A percentile compares a stretch with the other conserved stretches of the same genome.
These are phyloP conservation scores for Merops nubicus DNA, from an alignment of 2,113 vertebrate genomes.

Conservation along the genomic window DNA sequence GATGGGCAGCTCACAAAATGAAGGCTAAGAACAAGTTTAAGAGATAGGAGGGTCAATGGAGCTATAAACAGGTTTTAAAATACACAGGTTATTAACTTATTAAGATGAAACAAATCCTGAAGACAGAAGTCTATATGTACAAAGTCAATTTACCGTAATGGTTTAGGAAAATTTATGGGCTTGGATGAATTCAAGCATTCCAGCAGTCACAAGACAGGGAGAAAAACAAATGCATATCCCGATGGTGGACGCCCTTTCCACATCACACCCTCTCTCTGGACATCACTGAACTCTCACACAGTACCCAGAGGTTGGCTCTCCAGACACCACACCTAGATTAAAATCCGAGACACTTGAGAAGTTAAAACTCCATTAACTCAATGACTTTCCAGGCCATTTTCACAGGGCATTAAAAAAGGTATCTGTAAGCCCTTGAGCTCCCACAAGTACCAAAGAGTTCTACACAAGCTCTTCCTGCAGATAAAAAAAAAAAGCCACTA, in stretches of 20 bases:
- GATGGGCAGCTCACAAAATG: background rate
- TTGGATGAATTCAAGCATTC: background rate
- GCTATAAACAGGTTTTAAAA: background rate
- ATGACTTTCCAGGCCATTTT: background rate
- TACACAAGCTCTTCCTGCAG: background rate
- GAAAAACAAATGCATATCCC: background rate
- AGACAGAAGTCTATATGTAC: background rate
- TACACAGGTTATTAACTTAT: background rate
- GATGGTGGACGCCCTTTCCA: background rate
- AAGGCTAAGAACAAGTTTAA: background rate
- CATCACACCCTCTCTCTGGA: background rate
- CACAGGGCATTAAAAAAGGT: background rate
- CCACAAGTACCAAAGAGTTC: background rate
- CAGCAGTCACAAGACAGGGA: background rate
- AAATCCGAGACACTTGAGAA: background rate
- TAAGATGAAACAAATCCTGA: background rate
- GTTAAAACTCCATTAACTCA: background rate
- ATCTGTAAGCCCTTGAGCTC: constrained; percentile 13
- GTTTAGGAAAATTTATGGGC: background rate
- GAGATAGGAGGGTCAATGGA: background rate
- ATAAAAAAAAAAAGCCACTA: background rate
- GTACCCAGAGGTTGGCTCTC: background rate
- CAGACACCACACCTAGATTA: background rate
- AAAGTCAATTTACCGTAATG: background rate
- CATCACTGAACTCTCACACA: background rate